Percentiles rank a stretch among this genome's conserved stretches.
These are phyloP conservation scores for Arvicanthis niloticus DNA, from an alignment of 2,113 vertebrate species.

Conservation along the genomic window DNA sequence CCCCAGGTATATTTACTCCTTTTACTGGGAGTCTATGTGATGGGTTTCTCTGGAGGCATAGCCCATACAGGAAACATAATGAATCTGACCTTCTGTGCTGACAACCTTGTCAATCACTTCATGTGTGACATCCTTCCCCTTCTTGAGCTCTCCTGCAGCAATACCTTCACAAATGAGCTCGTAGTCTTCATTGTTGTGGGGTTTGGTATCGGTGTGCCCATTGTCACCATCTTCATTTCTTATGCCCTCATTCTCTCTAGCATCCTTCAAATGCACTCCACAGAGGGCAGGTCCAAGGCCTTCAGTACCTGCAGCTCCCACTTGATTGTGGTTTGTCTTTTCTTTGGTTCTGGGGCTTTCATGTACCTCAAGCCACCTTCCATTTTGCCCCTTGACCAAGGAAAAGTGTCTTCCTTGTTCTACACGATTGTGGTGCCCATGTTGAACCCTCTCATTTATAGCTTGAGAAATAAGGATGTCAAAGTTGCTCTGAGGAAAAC, in stretches of 20 bases:
- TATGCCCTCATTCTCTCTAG: conserved; percentile 66
- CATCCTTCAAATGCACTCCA: conserved; percentile 41
- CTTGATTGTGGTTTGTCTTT: not conserved
- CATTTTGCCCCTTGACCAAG: not conserved
- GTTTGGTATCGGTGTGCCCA: conserved; percentile 51
- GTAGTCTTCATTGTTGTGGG: conserved; percentile 45
- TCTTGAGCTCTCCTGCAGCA: conserved; percentile 68
- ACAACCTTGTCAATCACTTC: conserved; percentile 70
- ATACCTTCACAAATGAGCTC: conserved; percentile 44
- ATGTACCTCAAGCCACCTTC: not conserved
- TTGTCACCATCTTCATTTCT: conserved; percentile 64
- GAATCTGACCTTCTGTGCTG: conserved; percentile 61
- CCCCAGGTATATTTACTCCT: conserved; percentile 21
- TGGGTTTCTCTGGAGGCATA: conserved; percentile 35
- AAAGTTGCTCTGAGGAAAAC: conserved; percentile 6
- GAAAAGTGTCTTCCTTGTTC: not conserved
- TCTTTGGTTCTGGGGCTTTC: conserved; percentile 6
- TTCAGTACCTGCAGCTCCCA: not conserved
- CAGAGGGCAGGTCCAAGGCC: not conserved
- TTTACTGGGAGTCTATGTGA: conserved; percentile 49
- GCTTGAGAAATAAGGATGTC: conserved; percentile 6
- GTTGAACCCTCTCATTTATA: not conserved
- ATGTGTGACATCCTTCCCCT: conserved; percentile 77
- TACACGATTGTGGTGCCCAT: not conserved
- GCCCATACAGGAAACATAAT: conserved; percentile 3